These are phyloP conservation scores for Eucidaris tribuloides DNA, from an alignment of 35 echinoderm and acorn worm genomes.

Conservation along the genomic window DNA sequence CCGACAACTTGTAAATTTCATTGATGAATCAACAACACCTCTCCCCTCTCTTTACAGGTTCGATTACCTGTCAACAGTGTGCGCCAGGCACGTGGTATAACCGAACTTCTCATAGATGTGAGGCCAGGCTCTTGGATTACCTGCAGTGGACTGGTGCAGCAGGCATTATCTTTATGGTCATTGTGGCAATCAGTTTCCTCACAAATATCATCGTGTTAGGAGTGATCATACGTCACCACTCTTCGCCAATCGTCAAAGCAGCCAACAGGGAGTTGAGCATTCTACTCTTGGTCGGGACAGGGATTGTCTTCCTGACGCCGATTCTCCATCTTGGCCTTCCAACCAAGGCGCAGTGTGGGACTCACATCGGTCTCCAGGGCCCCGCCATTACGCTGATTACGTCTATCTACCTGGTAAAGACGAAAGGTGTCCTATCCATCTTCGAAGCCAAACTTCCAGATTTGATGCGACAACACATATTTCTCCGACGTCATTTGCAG, in stretches of 20 bases:
- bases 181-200: slow-evolving; percentile 6
- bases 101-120: background rate
- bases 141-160: background rate
- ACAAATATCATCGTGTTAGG: slow-evolving; percentile 1
- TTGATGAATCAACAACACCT: too few species aligned
- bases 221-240: slow-evolving; percentile 21
- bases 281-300: slow-evolving; percentile 10
- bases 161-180: slow-evolving; percentile 6
- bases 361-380: slow-evolving; percentile 13
- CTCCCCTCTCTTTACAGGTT: background rate
- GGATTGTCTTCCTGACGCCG: background rate
- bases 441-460: slow-evolving; percentile 46
- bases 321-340: slow-evolving; percentile 46
- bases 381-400: slow-evolving; percentile 3
- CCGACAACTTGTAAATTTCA: too few species aligned
- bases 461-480: slow-evolving; percentile 27
- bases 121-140: background rate
- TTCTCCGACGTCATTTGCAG: slow-evolving; percentile 24
- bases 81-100: slow-evolving; percentile 21
- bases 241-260: slow-evolving; percentile 63
- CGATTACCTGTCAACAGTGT: background rate
- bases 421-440: slow-evolving; percentile 52
- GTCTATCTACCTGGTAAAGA: slow-evolving; percentile 58
- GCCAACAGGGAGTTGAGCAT: slow-evolving; percentile 57
- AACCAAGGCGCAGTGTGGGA: background rate